Conservation (phyloP, 2,797 vertebrate genomes). For the Acomys russatus region DNA sequence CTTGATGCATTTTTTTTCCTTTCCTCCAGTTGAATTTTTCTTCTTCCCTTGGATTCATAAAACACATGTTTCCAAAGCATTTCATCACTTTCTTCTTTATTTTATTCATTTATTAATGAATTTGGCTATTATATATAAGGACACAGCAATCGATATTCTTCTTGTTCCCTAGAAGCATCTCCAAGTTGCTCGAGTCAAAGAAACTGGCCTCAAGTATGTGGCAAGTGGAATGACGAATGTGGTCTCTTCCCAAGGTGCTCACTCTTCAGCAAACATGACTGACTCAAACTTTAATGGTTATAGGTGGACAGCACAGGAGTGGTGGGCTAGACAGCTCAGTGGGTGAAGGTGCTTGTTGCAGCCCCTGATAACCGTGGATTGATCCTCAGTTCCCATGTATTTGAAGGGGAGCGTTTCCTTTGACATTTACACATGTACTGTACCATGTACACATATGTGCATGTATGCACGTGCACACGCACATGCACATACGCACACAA, state of each 20-base stretch:
- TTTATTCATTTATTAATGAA: background rate
- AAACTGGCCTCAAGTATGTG: background rate
- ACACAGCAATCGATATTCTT: background rate
- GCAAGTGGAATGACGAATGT: background rate
- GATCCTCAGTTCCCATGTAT: background rate
- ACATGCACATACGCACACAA: background rate
- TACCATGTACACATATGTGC: too few relatives aligned
- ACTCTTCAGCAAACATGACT: background rate
- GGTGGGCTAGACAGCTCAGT: background rate
- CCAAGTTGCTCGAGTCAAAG: background rate
- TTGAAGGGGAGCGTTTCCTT: background rate
- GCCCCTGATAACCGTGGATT: background rate
- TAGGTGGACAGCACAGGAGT: too few relatives aligned
- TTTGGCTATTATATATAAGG: background rate
- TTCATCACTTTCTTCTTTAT: background rate
- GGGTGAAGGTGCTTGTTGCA: background rate
- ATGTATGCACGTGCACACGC: background rate
- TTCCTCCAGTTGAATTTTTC: background rate
- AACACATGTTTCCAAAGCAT: background rate
- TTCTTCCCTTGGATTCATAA: background rate
- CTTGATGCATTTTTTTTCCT: background rate
- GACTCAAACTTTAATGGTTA: background rate
- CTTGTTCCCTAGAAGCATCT: background rate
- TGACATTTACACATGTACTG: background rate
- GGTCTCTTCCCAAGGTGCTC: background rate